Conservation (phyloP, 2,797 vertebrate genomes). For the Manis crassicaudata region DNA sequence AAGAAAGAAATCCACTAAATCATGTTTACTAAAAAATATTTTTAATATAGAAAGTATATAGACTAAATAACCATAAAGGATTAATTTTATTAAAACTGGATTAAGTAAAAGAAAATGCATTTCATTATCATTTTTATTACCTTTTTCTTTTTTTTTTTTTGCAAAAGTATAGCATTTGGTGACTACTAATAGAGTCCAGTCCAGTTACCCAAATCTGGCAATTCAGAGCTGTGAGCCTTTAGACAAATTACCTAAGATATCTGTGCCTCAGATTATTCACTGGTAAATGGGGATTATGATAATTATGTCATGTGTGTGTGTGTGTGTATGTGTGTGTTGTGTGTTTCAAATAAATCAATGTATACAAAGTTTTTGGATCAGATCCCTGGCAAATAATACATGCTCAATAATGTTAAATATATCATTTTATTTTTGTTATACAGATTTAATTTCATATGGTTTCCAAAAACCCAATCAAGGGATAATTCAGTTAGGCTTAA, state of each 20-base stretch:
- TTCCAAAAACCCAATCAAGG: background rate
- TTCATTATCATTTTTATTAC: background rate
- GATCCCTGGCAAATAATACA: background rate
- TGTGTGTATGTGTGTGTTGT: background rate
- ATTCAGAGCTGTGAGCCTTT: background rate
- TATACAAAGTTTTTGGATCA: background rate
- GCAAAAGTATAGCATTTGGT: background rate
- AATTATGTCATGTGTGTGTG: background rate
- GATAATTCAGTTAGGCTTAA: background rate
- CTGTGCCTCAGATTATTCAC: background rate
- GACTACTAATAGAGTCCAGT: background rate
- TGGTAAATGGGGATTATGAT: background rate
- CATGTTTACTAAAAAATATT: background rate
- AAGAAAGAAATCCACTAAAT: background rate
- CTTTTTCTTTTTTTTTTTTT: background rate
- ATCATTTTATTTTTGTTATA: background rate
- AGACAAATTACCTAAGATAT: background rate
- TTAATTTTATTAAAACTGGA: background rate
- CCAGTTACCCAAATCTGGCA: background rate
- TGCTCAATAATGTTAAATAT: background rate
- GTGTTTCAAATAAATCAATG: background rate
- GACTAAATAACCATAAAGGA: background rate
- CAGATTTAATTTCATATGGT: background rate
- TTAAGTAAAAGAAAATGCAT: background rate
- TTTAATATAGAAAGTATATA: background rate